A percentile compares a stretch with the other conserved stretches of the same genome.
Evolutionary conservation across 2,113 vertebrate genomes (phyloP).

Genomic region (Glaucomys volans): DNA sequence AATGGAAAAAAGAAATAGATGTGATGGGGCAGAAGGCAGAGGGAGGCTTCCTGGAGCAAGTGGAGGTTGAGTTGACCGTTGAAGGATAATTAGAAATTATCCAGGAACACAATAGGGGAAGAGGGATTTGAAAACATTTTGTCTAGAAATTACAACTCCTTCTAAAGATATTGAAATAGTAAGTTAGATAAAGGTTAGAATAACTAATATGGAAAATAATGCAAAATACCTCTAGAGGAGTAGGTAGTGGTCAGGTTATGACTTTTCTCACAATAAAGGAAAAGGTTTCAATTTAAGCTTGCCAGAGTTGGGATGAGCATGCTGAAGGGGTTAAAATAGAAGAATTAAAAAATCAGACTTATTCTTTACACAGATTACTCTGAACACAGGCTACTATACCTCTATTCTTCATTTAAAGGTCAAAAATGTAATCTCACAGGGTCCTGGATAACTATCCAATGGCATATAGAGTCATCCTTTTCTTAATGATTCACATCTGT

Average conservation of each 20-base stretch:
- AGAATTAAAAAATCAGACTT: not conserved
- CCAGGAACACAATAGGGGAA: not conserved
- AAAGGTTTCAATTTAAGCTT: not conserved
- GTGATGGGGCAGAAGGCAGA: accelerated
- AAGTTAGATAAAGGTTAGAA: not conserved
- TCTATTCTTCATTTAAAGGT: not conserved
- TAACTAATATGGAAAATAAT: not conserved
- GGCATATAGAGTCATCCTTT: not conserved
- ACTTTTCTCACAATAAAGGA: not conserved
- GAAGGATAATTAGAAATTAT: not conserved
- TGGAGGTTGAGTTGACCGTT: not conserved
- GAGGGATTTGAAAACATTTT: not conserved
- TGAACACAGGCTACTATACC: not conserved
- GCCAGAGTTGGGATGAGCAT: not conserved
- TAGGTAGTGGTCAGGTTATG: not conserved
- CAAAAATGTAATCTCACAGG: not conserved
- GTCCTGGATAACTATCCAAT: not conserved
- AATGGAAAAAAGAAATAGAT: not conserved
- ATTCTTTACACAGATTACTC: not conserved
- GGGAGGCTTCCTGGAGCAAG: not conserved
- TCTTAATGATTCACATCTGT: not conserved
- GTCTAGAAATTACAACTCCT: not conserved
- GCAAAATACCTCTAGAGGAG: not conserved
- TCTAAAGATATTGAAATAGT: not conserved
- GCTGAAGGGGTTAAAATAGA: not conserved